Evolutionary conservation across 2,888 invertebrate species (phyloP).

Genomic region (Drosophila mulleri): DNA sequence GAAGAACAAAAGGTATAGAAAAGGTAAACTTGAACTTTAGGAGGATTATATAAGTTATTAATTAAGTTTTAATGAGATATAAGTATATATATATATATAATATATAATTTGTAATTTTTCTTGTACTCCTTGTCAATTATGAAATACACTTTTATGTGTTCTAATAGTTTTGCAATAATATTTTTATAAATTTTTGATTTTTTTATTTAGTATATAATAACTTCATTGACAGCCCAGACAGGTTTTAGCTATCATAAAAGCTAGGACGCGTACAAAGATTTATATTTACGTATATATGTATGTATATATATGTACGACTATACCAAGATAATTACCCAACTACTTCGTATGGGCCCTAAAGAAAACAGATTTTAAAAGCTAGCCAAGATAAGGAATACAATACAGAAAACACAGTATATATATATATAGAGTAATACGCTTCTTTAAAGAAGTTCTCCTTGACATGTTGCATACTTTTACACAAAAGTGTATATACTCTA

Average conservation of each 20-base stretch:
- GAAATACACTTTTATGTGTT: too few relatives aligned
- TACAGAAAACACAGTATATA: neutral
- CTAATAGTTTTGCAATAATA: too few relatives aligned
- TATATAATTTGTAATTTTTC: too few relatives aligned
- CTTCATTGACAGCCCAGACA: neutral
- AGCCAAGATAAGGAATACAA: neutral
- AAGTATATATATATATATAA: too few relatives aligned
- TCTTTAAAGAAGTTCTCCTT: neutral
- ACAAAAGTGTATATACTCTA: too few relatives aligned
- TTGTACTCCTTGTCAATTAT: too few relatives aligned
- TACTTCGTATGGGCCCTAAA: neutral
- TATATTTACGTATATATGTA: neutral
- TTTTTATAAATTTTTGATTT: too few relatives aligned
- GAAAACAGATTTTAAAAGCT: neutral
- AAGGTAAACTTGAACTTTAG: neutral
- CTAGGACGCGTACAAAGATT: neutral
- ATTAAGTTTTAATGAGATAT: neutral
- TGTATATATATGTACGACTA: neutral
- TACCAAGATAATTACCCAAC: neutral
- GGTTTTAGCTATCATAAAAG: neutral
- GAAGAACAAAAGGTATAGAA: constrained; percentile 1
- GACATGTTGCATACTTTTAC: neutral
- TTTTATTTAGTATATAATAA: too few relatives aligned
- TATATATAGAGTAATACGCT: neutral
- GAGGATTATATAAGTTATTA: neutral